Evolutionary conservation across 2,797 vertebrate genomes (phyloP).

Genomic region (Craterocephalus amniculus): DNA sequence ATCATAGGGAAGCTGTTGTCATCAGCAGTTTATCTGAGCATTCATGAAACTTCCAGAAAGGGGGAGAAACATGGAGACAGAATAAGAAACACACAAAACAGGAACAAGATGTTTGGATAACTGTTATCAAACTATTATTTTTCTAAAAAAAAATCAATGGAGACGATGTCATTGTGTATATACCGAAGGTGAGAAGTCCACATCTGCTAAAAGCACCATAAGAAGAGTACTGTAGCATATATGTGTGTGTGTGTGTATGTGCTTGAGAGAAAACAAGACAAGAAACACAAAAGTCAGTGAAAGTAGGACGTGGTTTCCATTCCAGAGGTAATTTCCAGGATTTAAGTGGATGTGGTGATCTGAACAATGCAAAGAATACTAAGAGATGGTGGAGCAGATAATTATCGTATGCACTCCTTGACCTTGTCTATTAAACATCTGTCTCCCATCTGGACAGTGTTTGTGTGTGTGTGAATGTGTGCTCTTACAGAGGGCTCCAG

Average conservation of each 20-base stretch:
- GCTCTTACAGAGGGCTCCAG: constrained; percentile 48
- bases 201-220: not conserved
- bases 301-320: constrained; percentile 71
- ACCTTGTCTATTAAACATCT: constrained; percentile 81
- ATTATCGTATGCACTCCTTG: constrained; percentile 76
- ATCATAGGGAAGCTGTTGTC: constrained; percentile 33
- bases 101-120: constrained; percentile 6
- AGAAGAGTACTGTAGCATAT: not conserved
- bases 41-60: constrained; percentile 53
- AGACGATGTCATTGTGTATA: not conserved
- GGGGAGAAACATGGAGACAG: not conserved
- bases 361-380: constrained; percentile 65
- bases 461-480: constrained; percentile 35
- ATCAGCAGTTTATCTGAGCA: constrained; percentile 59
- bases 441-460: constrained; percentile 78
- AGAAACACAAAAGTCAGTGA: constrained; percentile 45
- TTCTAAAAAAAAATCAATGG: not conserved
- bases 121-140: not conserved
- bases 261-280: constrained; percentile 18
- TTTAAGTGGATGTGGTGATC: constrained; percentile 74
- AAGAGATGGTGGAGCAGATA: constrained; percentile 67
- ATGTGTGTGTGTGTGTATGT: not conserved
- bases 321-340: constrained; percentile 81
- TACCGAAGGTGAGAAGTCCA: constrained; percentile 16
- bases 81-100: not conserved